Conservation (phyloP, 2,113 vertebrate genomes). For the human region GRCh38 chr4:157615001-157615500, state of each 20-base stretch:
- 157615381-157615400: background rate
- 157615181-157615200: background rate
- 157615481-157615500: background rate
- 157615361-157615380: background rate
- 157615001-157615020: constrained; percentile 49
- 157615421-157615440: background rate
- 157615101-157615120: background rate
- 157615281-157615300: background rate
- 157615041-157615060: background rate
- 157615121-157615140: background rate
- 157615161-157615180: background rate
- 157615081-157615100: background rate
- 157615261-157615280: background rate
- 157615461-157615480: background rate
- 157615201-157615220: background rate
- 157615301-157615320: background rate
- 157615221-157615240: background rate
- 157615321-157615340: background rate
- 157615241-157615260: background rate
- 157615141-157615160: background rate
- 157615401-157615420: background rate
- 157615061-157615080: background rate
- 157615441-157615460: background rate
- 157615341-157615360: background rate
- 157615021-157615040: constrained; percentile 63